Conservation (phyloP, 2,888 invertebrate species). For the Baronia brevicornis region DNA sequence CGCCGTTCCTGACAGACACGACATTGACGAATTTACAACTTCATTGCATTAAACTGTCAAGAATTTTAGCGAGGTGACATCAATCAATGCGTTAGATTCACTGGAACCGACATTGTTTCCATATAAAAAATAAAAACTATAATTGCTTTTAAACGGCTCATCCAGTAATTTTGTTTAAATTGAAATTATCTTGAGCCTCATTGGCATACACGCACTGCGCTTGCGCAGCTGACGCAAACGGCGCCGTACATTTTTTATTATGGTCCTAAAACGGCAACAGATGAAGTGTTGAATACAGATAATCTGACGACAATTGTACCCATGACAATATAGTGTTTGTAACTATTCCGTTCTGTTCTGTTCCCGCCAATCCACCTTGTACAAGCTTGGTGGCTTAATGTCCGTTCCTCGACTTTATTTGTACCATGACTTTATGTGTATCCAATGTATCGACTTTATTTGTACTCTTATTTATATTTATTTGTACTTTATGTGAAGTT, state of each 20-base stretch:
- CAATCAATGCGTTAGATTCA: constrained; percentile 21
- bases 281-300: constrained; percentile 13
- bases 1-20: constrained; percentile 28
- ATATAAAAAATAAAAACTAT: constrained; percentile 1
- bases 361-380: too few species aligned
- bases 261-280: constrained; percentile 11
- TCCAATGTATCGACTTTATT: too few species aligned
- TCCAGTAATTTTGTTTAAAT: constrained; percentile 22
- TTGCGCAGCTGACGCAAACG: constrained; percentile 8
- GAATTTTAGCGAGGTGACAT: constrained; percentile 26
- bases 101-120: constrained; percentile 22
- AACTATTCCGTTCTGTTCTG: too few species aligned
- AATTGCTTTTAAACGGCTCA: constrained; percentile 1
- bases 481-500: too few species aligned
- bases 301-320: neutral
- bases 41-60: constrained; percentile 21
- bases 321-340: too few species aligned
- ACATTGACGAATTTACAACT: constrained; percentile 55
- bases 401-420: too few species aligned
- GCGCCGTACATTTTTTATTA: constrained; percentile 13
- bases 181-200: constrained; percentile 17
- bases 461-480: too few species aligned
- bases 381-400: too few species aligned
- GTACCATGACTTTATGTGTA: too few species aligned
- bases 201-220: constrained; percentile 6